phyloP scores from a whole-genome alignment of 2,797 vertebrate genomes.

The Ctenopoma kingsleyae region DNA sequence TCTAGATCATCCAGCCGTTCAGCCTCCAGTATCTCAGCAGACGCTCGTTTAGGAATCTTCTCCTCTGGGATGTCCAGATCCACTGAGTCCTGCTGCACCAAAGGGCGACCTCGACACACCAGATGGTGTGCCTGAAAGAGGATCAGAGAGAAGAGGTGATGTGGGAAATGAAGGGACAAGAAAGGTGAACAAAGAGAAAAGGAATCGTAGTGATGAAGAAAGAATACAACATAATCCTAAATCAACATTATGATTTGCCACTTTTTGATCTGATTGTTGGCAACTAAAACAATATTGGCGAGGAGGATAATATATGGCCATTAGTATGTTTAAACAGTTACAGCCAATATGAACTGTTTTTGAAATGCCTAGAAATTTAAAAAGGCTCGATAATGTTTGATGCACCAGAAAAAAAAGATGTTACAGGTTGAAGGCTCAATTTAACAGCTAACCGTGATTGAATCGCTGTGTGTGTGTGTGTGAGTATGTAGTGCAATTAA shows the following conservation, averaged over 20 bases:
- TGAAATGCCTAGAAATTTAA: not conserved
- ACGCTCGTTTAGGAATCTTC: slow-evolving; percentile 86
- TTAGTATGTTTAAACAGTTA: no score
- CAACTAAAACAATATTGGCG: not conserved
- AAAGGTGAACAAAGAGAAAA: not conserved
- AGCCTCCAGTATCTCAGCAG: slow-evolving; percentile 90
- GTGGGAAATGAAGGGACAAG: not conserved
- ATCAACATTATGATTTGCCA: no score
- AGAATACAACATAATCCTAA: not conserved
- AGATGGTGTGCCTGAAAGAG: slow-evolving; percentile 90
- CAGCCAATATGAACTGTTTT: no score
- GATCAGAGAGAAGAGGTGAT: not conserved
- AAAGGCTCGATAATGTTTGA: not conserved
- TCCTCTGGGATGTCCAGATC: slow-evolving; percentile 91
- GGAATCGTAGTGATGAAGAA: no score
- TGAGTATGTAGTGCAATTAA: not conserved
- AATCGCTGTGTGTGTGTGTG: not conserved
- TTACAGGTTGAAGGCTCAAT: no score
- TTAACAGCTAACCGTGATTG: not conserved
- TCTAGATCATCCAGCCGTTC: slow-evolving; percentile 95
- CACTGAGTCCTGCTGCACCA: slow-evolving; percentile 89
- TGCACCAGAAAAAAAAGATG: not conserved
- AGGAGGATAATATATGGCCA: no score
- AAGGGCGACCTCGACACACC: slow-evolving; percentile 87
- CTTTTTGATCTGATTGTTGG: not conserved